Evolutionary conservation across 2,797 vertebrate genomes (phyloP).

Genomic region (Helostoma temminkii): DNA sequence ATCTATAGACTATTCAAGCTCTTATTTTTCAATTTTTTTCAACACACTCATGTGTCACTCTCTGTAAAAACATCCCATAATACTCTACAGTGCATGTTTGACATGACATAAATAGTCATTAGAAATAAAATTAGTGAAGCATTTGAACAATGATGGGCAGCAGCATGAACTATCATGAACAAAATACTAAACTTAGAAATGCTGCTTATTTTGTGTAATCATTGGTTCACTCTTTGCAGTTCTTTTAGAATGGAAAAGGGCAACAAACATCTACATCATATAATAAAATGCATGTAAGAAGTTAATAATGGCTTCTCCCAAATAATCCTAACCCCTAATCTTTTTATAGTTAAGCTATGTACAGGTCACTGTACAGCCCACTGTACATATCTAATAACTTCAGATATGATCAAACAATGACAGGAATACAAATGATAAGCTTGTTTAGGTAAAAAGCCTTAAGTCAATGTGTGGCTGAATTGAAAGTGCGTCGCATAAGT

Average conservation of each 20-base stretch:
- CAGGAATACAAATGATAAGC: neutral
- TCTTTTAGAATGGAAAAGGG: neutral
- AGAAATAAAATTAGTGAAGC: neutral
- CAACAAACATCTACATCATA: no score
- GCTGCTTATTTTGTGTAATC: constrained; percentile 7
- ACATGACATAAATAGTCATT: neutral
- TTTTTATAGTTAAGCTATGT: no score
- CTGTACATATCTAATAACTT: no score
- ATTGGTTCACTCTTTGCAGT: neutral
- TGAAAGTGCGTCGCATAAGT: neutral
- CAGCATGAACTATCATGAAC: neutral
- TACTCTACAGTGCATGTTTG: neutral
- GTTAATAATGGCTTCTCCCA: no score
- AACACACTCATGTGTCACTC: no score
- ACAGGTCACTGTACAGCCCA: no score
- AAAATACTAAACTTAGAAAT: neutral
- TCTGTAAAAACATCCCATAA: no score
- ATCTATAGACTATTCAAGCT: no score
- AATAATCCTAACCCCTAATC: no score
- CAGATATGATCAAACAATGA: neutral
- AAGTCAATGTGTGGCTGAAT: neutral
- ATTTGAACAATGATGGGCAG: neutral
- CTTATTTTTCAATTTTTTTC: no score
- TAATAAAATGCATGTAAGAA: neutral
- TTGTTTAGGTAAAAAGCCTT: neutral